Percentiles rank a stretch among this genome's conserved stretches.
Conservation (phyloP, 2,113 vertebrate species). For the Brachyistius frenatus region DNA sequence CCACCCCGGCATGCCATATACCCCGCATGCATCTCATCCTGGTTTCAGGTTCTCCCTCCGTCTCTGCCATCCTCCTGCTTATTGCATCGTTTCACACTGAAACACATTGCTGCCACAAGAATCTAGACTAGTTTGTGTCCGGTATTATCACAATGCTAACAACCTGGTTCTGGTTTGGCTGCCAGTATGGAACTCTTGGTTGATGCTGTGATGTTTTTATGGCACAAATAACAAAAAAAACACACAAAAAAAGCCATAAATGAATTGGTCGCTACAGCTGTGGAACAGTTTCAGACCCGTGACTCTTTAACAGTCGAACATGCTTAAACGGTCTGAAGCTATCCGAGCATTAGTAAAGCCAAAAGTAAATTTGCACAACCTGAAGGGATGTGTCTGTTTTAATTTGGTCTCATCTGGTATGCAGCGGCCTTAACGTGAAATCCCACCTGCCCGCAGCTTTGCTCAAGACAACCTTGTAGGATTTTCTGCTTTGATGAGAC, state of each 20-base stretch:
- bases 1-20: not conserved
- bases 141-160: constrained; percentile 8
- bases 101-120: not conserved
- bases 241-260: not conserved
- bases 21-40: not conserved
- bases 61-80: not conserved
- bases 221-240: not conserved
- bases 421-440: constrained; percentile 36
- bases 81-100: not conserved
- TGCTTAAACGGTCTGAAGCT: not conserved
- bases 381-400: constrained; percentile 39
- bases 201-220: not conserved
- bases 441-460: constrained; percentile 35
- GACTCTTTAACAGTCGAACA: not conserved
- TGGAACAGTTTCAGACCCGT: not conserved
- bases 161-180: not conserved
- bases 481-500: constrained; percentile 37
- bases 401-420: constrained; percentile 43
- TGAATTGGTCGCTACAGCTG: no score
- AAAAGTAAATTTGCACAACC: constrained; percentile 35
- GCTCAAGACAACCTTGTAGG: constrained; percentile 9
- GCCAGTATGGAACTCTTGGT: not conserved
- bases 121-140: not conserved
- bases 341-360: not conserved
- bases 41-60: constrained; percentile 2